Evolutionary conservation across 2,797 vertebrate species (phyloP), one percentile per base, ranked within the genome.

Genomic region (Intellagama lesueurii): DNA sequence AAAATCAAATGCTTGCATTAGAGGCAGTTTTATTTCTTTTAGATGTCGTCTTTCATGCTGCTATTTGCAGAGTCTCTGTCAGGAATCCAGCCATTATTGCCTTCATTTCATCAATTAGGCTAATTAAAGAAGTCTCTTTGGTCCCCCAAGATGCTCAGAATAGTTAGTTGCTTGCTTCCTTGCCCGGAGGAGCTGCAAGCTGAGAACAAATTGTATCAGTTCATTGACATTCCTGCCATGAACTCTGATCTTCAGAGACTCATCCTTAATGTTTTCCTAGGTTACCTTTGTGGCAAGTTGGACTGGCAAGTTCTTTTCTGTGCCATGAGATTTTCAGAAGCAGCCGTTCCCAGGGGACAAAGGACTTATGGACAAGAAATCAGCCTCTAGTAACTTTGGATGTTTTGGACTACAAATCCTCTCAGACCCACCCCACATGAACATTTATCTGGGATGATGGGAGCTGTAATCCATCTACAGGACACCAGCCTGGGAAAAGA

Each of bases 81-180:
- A 92, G 40, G 12, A 91, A 3, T 87, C 89, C 80, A 8, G 11
- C 3, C 77, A 91, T 5, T 86, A 84, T 77, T 83, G 0, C 32
- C 81, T 64, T 64, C 86, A 91, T 91, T 83, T 52, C 47, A 85
- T 95, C 83, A 81, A 49, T 91, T 88, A 81, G 28, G 77, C 88
- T 91, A 89, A 89, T 83, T 91, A 89, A 90, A 91, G 35, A 72
- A 88, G n/a, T 87, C 77, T 85, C 89, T 89, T 88, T 81, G n/a
- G 79, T 89, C 81, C 77, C 69, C 80, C 32, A 24, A 2, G 79
- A 4, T 60, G 44, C n/a, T 91, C 28, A 1, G n/a, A 87, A 85
- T 14, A 78, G 76, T 4, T 14, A 78, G 76, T 5, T 87, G n/a
- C 0, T 4, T 87, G 47, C 0, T 91, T 77, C 87, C 87, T 88